Percentiles rank a stretch among this genome's conserved stretches.
phyloP scores from a whole-genome alignment of 2,113 vertebrate genomes.

The Halichoeres trimaculatus region DNA sequence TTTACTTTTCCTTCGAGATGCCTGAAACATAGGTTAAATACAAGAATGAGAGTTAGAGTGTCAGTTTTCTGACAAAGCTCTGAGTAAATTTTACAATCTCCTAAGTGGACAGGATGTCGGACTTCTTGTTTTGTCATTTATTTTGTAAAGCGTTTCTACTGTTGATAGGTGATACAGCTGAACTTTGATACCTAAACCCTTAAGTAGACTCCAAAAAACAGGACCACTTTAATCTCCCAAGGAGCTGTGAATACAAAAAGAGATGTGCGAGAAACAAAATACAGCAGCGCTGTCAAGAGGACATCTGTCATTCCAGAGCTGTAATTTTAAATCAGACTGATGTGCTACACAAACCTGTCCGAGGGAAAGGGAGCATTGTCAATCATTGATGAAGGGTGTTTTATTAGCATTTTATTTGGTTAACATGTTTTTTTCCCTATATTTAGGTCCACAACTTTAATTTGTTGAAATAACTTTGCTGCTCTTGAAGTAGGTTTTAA shows the following conservation, averaged over 20 bases:
- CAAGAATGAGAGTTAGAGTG: not conserved
- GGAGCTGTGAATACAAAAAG: not conserved
- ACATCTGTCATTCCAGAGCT: not conserved
- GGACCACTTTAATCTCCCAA: not conserved
- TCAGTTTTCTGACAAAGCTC: constrained; percentile 7
- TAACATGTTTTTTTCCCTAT: not conserved
- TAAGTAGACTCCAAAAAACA: not conserved
- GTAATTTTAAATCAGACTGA: not conserved
- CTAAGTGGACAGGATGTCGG: constrained; percentile 39
- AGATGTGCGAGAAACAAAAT: constrained; percentile 1
- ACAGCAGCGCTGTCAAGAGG: too few species aligned
- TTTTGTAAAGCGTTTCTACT: not conserved
- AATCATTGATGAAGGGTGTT: constrained; percentile 13
- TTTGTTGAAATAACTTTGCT: constrained; percentile 2
- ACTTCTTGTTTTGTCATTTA: not conserved
- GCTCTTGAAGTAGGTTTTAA: not conserved
- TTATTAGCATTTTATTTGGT: not conserved
- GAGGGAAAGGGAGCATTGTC: not conserved
- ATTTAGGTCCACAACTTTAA: not conserved
- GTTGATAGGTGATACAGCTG: not conserved
- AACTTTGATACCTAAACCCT: not conserved
- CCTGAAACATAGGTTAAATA: not conserved
- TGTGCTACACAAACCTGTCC: not conserved
- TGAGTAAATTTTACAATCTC: constrained; percentile 3
- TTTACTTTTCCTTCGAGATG: constrained; percentile 16